Base-by-base conservation (phyloP, 1,140 invertebrate genomes). In the Penaeus indicus region DNA sequence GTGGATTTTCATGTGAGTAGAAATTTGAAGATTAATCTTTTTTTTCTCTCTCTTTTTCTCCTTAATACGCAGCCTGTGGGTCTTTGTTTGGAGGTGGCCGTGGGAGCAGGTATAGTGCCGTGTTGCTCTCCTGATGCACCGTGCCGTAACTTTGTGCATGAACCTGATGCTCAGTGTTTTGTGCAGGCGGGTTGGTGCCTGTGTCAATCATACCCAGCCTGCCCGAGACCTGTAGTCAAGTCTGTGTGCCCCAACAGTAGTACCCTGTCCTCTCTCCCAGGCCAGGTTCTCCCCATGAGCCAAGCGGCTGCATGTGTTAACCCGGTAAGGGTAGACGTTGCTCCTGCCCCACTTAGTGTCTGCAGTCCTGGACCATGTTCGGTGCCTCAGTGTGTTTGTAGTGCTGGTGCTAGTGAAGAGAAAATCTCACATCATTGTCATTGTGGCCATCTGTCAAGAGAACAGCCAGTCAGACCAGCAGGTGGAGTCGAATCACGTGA, bases 91-190 rank as follows among this genome's bases (percentile, higher is more conserved):
- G 86, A 88, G 86, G 81, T 88, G 64, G 64, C 81, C 47, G 67
- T 75, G 42, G 86, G 86, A 84, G 86, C 80, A 88, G 86, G 86
- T 88, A 88, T 67, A 77, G 86, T 88, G 80, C 32, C 61, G 32
- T 88, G 86, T 88, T 88, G 86, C 86, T 84, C 86, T 47, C 72
- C 86, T 63, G 72, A 84, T 47, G 80, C 80, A 83, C 86, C 86
- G 75, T 88, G 86, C 77, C 86, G 81, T 88, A 88, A 88, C 86
- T 88, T 88, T 88, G 86, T 88, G 86, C 86, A 88, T 88, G 86
- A 88, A 32, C 86, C 86, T 83, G 80, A 78, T 62, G 86, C 86
- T 83, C 86, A 75, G 32, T 88, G 86, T 84, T 88, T 88, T 77
- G 42, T 62, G 80, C 86, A 84, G 80, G 79, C 80, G 61, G 86